phyloP scores from a whole-genome alignment of 35 echinoderm and acorn worm species.

The Heliocidaris tuberculata region DNA sequence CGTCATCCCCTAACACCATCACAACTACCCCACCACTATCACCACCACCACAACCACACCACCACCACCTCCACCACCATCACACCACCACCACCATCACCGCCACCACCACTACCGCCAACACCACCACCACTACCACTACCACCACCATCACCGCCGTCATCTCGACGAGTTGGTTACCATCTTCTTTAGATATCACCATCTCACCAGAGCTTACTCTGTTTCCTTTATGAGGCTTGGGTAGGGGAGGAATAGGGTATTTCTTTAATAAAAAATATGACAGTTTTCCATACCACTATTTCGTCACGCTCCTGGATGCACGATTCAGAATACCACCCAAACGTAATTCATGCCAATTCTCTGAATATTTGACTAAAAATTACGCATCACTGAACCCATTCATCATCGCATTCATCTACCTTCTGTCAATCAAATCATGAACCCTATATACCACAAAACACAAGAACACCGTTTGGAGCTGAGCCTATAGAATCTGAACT shows the following conservation, averaged over 20 bases:
- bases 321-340: too few species aligned
- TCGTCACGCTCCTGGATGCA: too few species aligned
- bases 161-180: not conserved
- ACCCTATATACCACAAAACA: too few species aligned
- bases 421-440: too few species aligned
- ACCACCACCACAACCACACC: not conserved
- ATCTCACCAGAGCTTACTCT: not conserved
- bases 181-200: not conserved
- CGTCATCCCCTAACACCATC: not conserved
- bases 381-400: too few species aligned
- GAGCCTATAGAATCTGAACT: not conserved
- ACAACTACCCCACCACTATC: too few species aligned
- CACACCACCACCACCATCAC: not conserved
- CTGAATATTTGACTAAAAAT: too few species aligned
- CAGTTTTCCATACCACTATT: too few species aligned
- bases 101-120: too few species aligned
- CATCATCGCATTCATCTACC: too few species aligned
- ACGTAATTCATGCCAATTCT: too few species aligned
- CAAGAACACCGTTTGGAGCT: not conserved
- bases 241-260: not conserved
- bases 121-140: not conserved
- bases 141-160: not conserved
- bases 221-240: not conserved
- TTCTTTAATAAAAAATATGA: too few species aligned
- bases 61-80: not conserved